Conservation (phyloP, 2,888 invertebrate genomes). For the Cerceris ruficornis region DNA sequence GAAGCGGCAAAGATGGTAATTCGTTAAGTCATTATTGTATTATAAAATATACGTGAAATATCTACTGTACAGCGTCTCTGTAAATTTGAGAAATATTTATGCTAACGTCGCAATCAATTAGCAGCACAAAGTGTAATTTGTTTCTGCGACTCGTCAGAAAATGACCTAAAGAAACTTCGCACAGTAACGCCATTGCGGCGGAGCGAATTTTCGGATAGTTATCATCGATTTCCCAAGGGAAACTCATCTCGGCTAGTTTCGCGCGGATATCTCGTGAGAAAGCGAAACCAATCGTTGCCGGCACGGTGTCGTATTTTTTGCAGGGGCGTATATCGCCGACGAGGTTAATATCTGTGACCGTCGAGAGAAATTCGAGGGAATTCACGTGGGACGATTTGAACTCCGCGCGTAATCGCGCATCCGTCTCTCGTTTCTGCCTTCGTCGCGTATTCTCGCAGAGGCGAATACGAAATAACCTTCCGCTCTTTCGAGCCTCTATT, state of each 20-base stretch:
- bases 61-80: too few relatives aligned
- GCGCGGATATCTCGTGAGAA: slow-evolving; percentile 31
- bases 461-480: too few relatives aligned
- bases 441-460: not conserved
- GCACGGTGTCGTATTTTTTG: not conserved
- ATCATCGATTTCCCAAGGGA: slow-evolving; percentile 1
- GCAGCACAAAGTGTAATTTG: too few relatives aligned
- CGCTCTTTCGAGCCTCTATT: too few relatives aligned
- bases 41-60: too few relatives aligned
- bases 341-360: slow-evolving; percentile 10
- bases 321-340: slow-evolving; percentile 9
- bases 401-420: slow-evolving; percentile 26
- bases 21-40: too few relatives aligned
- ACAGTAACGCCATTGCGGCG: too few relatives aligned
- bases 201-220: not conserved
- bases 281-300: slow-evolving; percentile 29
- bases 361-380: slow-evolving; percentile 36
- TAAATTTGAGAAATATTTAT: too few relatives aligned
- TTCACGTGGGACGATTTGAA: slow-evolving; percentile 32
- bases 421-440: slow-evolving; percentile 27
- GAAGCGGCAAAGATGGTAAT: too few relatives aligned
- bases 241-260: slow-evolving; percentile 21
- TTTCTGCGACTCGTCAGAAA: too few relatives aligned
- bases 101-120: too few relatives aligned
- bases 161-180: too few relatives aligned